A percentile compares a stretch with the other conserved stretches of the same genome.
These are phyloP conservation scores for Lepus americanus DNA, from an alignment of 2,113 vertebrate genomes.

Conservation along the genomic window DNA sequence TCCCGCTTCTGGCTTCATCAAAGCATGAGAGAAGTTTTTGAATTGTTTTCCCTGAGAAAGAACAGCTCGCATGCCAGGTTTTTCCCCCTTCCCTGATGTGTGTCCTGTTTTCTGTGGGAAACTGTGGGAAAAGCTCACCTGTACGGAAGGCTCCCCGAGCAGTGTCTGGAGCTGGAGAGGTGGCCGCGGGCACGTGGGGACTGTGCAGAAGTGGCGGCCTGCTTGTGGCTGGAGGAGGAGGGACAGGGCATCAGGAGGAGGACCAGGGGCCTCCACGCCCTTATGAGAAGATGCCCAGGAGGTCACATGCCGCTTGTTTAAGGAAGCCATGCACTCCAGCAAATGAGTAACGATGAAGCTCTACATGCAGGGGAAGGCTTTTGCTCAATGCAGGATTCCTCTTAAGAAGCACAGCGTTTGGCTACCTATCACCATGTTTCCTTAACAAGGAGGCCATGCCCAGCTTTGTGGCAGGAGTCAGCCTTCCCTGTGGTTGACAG, in stretches of 20 bases:
- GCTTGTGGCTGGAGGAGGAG: background rate
- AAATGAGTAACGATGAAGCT: slow-evolving; percentile 29
- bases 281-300: background rate
- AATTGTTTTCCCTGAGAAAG: slow-evolving; percentile 19
- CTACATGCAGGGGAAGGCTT: background rate
- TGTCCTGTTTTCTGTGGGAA: background rate
- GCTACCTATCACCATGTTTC: background rate
- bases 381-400: background rate
- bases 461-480: background rate
- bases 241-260: background rate
- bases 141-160: background rate
- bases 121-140: background rate
- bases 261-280: background rate
- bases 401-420: background rate
- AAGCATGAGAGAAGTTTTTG: background rate
- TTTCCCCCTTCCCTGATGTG: background rate
- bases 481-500: slow-evolving; percentile 51
- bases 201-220: background rate
- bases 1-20: background rate
- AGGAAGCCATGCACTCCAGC: background rate
- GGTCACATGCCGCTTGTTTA: background rate
- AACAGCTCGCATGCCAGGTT: background rate
- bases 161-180: background rate
- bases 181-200: background rate
- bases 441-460: background rate